Percentiles rank a stretch among this genome's conserved stretches.
Evolutionary conservation across 35 echinoderm and acorn worm species (phyloP).

Genomic region (Apostichopus californicus): DNA sequence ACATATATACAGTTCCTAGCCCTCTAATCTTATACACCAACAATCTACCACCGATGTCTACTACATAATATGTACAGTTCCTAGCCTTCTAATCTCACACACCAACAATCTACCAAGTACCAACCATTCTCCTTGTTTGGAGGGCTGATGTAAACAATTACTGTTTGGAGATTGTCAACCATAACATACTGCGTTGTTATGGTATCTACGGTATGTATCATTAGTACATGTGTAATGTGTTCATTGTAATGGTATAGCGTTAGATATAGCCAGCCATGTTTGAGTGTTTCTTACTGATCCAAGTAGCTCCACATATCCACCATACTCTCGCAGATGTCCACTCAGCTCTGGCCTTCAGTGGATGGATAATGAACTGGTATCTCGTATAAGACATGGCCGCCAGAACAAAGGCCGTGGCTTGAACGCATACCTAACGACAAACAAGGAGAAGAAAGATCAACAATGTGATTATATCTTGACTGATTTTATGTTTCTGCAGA

Average conservation of each 20-base stretch:
- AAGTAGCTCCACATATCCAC: conserved; percentile 17
- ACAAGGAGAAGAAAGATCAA: background rate
- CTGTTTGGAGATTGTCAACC: no score
- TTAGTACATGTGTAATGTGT: no score
- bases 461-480: background rate
- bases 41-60: no score
- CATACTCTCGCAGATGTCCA: conserved; percentile 21
- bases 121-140: no score
- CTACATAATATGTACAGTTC: no score
- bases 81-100: no score
- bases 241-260: background rate
- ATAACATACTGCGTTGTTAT: no score
- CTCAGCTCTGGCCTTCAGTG: conserved; percentile 6
- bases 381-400: conserved; percentile 30
- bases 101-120: no score
- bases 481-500: background rate
- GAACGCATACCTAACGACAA: conserved; percentile 9
- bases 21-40: no score
- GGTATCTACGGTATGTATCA: no score
- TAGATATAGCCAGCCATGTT: background rate
- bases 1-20: no score
- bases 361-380: conserved; percentile 4
- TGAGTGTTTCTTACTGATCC: background rate
- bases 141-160: no score
- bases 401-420: conserved; percentile 26